phyloP scores from a whole-genome alignment of 2,113 vertebrate genomes.

The Protobothrops flavoviridis region DNA sequence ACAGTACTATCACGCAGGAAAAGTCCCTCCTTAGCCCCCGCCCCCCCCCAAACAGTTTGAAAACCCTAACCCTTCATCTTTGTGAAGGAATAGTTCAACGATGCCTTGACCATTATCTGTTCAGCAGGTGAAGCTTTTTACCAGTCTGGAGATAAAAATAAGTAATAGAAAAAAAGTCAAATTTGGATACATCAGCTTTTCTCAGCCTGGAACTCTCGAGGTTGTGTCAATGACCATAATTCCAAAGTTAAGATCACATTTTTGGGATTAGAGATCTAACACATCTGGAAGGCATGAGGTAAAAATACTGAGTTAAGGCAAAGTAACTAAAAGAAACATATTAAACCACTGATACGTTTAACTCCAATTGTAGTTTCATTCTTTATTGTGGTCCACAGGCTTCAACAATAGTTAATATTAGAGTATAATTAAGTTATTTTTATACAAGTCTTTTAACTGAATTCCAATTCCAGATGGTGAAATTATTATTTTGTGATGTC shows the following conservation, averaged over 20 bases:
- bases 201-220: not conserved
- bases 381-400: not conserved
- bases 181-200: not conserved
- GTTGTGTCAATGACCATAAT: not conserved
- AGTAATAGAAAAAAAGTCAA: too few species aligned
- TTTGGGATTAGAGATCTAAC: not conserved
- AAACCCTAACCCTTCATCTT: not conserved
- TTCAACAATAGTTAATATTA: not conserved
- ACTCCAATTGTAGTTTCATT: not conserved
- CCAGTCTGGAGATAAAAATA: not conserved
- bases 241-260: not conserved
- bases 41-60: not conserved
- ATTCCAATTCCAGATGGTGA: not conserved
- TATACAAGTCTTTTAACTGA: not conserved
- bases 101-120: not conserved
- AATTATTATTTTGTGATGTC: not conserved
- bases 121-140: not conserved
- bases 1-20: not conserved
- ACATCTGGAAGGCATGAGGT: not conserved
- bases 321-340: not conserved
- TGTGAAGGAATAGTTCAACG: not conserved
- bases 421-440: not conserved
- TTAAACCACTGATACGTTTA: not conserved
- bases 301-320: not conserved
- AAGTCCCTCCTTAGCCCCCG: not conserved